Base-by-base conservation (phyloP, 2,797 vertebrate species). In the Chelon labrosus region DNA sequence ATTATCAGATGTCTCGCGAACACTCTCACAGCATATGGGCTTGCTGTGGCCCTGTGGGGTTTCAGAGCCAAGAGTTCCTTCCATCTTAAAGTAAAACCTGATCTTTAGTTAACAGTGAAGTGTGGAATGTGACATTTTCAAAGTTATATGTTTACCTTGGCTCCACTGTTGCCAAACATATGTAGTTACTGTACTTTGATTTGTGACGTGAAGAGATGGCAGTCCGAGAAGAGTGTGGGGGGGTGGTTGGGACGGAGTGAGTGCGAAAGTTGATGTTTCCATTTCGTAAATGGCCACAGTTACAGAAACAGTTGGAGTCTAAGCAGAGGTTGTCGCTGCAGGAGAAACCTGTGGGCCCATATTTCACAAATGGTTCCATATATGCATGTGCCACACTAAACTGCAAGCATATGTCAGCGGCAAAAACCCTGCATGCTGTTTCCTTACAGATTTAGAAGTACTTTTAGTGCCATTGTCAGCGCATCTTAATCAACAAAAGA, bases 1-100 rank as follows among this genome's bases (percentile, higher is more conserved):
- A 67, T 87, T 80, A 83, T 85, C 73, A 82, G 41, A 82, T 84
- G 55, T 69, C 57, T 54, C 75, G 50, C 75, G 54, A 7, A 65
- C 39, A 54, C 44, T 31, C 60, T 22, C 17, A 51, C 49, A n/a
- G 12, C 67, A 63, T 79, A 49, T 77, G 80, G 49, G 49, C 63
- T 66, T n/a, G 13, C 56, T 79, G 79, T 82, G 53, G 70, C 55
- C 60, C 61, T 55, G 52, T 35, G 31, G 49, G 55, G 66, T 73
- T 73, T 73, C 44, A 67, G 20, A 80, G 53, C 31, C 39, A 22
- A 49, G 31, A 50, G 38, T 70, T 70, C 52, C 73, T 66, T 81
- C 61, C 53, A 44, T 78, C 37, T 67, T 10, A 20, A 44, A 70
- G 54, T 79, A 79, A 84, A 86, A 83, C 41, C 50, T 52, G 57